These are phyloP conservation scores for Suncus etruscus DNA, from an alignment of 2,113 vertebrate species.

Conservation along the genomic window DNA sequence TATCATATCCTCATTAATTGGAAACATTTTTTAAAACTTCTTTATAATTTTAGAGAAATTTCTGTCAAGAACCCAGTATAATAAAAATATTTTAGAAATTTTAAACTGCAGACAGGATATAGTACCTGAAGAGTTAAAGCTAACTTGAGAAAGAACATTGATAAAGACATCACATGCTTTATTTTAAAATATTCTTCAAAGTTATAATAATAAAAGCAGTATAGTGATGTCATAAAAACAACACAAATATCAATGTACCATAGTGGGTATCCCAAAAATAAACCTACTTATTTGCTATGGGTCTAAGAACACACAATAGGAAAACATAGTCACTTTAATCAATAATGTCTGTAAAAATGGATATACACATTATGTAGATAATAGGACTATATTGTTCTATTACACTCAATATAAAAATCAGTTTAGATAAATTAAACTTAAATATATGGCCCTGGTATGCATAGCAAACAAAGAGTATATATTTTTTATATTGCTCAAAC, in stretches of 20 bases:
- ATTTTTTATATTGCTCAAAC: not conserved
- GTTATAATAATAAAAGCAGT: not conserved
- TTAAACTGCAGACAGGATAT: not conserved
- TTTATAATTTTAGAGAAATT: not conserved
- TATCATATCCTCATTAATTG: not conserved
- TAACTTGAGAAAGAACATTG: not conserved
- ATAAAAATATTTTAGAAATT: not conserved
- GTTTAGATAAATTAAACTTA: not conserved
- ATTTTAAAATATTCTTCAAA: not conserved
- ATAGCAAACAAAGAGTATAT: not conserved
- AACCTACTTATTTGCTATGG: not conserved
- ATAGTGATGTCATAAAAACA: not conserved
- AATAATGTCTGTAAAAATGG: not conserved
- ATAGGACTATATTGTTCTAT: not conserved
- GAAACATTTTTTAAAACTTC: not conserved
- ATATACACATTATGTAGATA: not conserved
- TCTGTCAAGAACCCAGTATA: not conserved
- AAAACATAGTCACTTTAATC: not conserved
- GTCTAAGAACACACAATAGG: not conserved
- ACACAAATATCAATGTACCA: not conserved
- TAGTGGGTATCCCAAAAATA: not conserved
- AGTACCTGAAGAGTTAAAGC: not conserved
- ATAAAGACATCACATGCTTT: not conserved
- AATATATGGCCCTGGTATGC: not conserved
- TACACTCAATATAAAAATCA: not conserved